Conservation (phyloP, 2,888 invertebrate genomes). For the Hirtodrosophila alboralis region DNA sequence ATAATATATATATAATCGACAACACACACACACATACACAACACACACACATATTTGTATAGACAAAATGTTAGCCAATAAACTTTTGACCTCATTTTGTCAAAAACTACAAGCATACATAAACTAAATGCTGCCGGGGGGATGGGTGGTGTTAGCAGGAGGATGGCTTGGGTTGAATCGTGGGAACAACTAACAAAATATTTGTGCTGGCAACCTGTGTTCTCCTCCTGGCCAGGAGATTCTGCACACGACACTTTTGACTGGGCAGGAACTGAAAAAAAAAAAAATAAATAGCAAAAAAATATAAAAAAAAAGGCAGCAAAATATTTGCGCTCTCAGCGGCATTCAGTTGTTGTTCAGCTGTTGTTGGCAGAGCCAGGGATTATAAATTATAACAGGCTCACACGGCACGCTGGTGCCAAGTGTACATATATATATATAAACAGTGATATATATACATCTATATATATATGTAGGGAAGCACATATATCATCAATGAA, state of each 20-base stretch:
- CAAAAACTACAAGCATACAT: constrained; percentile 46
- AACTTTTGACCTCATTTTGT: constrained; percentile 80
- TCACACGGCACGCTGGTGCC: constrained; percentile 53
- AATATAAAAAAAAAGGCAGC: constrained; percentile 22
- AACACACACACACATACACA: constrained; percentile 11
- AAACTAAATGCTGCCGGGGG: constrained; percentile 25
- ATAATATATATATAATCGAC: constrained; percentile 3
- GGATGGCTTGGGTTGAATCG: neutral
- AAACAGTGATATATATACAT: constrained; percentile 14
- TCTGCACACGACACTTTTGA: constrained; percentile 46
- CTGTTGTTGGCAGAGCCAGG: constrained; percentile 49
- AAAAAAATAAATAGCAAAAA: constrained; percentile 4
- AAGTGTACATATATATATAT: constrained; percentile 17
- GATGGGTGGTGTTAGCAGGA: neutral
- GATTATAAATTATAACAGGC: constrained; percentile 77
- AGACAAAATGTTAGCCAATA: constrained; percentile 64
- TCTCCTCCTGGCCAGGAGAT: constrained; percentile 10
- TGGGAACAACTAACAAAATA: constrained; percentile 51
- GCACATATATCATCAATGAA: constrained; percentile 62
- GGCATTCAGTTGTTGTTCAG: constrained; percentile 38
- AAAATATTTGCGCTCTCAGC: constrained; percentile 60
- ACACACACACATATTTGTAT: constrained; percentile 25
- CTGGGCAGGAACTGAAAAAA: constrained; percentile 22
- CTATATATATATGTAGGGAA: neutral
- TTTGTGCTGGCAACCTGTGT: constrained; percentile 49